phyloP scores from a whole-genome alignment of 2,797 vertebrate species.

The Rhinoraja longicauda region DNA sequence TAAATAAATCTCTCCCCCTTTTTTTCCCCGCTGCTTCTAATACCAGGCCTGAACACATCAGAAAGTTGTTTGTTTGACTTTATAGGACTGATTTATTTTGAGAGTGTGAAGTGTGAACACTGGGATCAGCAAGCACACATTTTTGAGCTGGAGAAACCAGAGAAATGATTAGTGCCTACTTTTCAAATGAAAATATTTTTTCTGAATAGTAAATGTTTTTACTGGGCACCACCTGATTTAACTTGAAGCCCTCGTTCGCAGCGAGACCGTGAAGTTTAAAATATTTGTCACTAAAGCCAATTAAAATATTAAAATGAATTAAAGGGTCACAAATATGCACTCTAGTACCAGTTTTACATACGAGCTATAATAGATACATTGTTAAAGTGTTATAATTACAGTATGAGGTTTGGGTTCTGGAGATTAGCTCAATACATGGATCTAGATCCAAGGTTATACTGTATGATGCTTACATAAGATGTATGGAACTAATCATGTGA shows the following conservation, averaged over 20 bases:
- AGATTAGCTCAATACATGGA: background rate
- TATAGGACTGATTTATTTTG: conserved; percentile 34
- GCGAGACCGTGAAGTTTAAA: conserved; percentile 23
- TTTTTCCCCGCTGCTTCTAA: background rate
- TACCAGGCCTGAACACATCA: conserved; percentile 17
- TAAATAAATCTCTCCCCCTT: conserved; percentile 57
- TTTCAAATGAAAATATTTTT: conserved; percentile 34
- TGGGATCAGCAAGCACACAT: background rate
- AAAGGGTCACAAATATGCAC: conserved; percentile 11
- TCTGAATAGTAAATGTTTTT: conserved; percentile 33
- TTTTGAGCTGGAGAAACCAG: conserved; percentile 29
- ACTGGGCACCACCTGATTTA: conserved; percentile 32
- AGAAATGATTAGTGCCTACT: conserved; percentile 36
- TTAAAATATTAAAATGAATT: conserved; percentile 28
- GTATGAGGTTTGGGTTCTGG: background rate
- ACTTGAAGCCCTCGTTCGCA: conserved; percentile 16
- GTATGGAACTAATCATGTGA: conserved; percentile 17
- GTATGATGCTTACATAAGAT: conserved; percentile 14
- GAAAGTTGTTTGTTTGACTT: conserved; percentile 39
- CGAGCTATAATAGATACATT: conserved; percentile 22
- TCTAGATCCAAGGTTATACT: background rate
- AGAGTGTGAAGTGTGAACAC: conserved; percentile 33
- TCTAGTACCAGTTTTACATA: conserved; percentile 9
- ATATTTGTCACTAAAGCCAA: conserved; percentile 32
- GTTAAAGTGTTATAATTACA: conserved; percentile 19